A percentile compares a stretch with the other conserved stretches of the same genome.
Evolutionary conservation across 2,888 invertebrate species (phyloP).

Genomic region (Eledona agricola): DNA sequence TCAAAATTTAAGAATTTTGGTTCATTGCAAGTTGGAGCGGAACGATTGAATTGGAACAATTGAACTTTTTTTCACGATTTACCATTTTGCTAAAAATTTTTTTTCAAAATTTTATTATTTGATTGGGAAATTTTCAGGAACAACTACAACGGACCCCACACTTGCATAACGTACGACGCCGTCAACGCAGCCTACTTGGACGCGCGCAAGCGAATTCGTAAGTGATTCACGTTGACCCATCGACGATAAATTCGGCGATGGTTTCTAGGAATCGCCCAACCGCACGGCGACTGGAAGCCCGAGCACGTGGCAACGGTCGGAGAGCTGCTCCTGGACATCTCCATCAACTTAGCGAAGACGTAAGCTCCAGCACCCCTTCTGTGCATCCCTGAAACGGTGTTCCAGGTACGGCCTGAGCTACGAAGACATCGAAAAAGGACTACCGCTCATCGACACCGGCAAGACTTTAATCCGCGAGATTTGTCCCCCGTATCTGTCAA

Average conservation of each 20-base stretch:
- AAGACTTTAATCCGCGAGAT: constrained; percentile 86
- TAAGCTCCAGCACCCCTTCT: constrained; percentile 60
- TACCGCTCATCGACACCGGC: constrained; percentile 88
- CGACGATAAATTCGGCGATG: too few species aligned
- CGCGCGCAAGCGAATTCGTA: constrained; percentile 87
- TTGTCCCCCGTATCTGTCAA: constrained; percentile 87
- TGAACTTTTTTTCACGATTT: too few species aligned
- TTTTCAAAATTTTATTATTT: constrained; percentile 1
- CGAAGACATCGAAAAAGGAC: constrained; percentile 87
- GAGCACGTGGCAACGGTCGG: constrained; percentile 88
- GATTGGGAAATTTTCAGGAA: constrained; percentile 53
- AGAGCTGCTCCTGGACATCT: constrained; percentile 85
- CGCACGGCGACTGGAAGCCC: constrained; percentile 83
- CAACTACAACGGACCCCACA: constrained; percentile 76
- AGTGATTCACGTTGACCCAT: constrained; percentile 66
- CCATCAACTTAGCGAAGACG: constrained; percentile 83
- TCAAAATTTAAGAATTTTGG: too few species aligned
- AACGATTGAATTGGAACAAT: too few species aligned
- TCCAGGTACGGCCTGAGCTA: constrained; percentile 82
- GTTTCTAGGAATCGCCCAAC: constrained; percentile 81
- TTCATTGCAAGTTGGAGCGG: too few species aligned
- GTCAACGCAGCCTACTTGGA: constrained; percentile 88
- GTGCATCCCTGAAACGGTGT: not conserved
- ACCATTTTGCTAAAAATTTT: not conserved
- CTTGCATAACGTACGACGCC: constrained; percentile 90